Evolutionary conservation across 2,113 vertebrate species (phyloP), one percentile per base, ranked within the genome.

Genomic region (Circaetus cinerascens): DNA sequence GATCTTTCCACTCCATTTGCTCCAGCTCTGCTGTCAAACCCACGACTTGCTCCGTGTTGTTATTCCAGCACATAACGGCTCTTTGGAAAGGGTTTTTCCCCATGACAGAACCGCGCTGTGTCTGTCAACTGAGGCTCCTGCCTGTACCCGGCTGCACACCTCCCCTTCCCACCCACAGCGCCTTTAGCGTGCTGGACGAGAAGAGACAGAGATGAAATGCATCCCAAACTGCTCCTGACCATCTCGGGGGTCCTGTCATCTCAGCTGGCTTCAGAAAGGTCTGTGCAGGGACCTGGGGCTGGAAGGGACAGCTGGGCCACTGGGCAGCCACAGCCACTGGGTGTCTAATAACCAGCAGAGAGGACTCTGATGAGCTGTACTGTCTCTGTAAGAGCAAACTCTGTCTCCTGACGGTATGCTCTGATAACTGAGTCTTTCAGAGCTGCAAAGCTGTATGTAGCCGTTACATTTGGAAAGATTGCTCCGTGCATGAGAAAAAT

Each of bases 31-130:
- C 36, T 91, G 64, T 66, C 29, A 77, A 64, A 23, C 10, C 20
- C 23, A 7, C 2, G 12, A 8, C 46, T 87, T 69, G 50, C 10
- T 87, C 36, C 2, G 1, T 64, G 45, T 17, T 60, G 56, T n/a
- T 46, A 11, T 73, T 84, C 41, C n/a, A 45, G 57, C 45, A 43
- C 6, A 0, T 2, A 25, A 3, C 10, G 67, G 50, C 50, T 64
- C 40, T 73, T 64, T 40, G 56, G 57, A 69, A 93, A 87, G 40
- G 8, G 6, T 3, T 67, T 82, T 81, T 27, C 45, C 26, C 50
- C 6, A 10, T 0, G 0, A 3, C 25, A 77, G 67, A 73, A n/a
- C 29, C 12, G 3, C 1, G 2, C 38, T 48, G 38, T 38, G 56
- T 43, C 34, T 69, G 25, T 87, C 18, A 34, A n/a, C 60, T 0